Evolutionary conservation across 2,113 vertebrate species (phyloP).

Genomic region (Sylvilagus bachmani): DNA sequence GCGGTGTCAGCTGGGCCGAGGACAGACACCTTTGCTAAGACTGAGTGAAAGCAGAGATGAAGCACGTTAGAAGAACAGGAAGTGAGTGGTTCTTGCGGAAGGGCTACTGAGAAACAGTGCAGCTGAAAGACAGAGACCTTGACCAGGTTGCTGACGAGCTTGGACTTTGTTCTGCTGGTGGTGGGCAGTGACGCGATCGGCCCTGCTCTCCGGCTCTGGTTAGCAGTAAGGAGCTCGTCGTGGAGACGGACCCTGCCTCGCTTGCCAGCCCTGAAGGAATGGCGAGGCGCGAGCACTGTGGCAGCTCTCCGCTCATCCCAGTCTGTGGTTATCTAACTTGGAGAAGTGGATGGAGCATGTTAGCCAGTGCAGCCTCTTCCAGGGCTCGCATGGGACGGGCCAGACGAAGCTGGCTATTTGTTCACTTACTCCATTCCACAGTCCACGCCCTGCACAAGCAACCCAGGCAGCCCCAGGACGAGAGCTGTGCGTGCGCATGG

Average conservation of each 20-base stretch:
- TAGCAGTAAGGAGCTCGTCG: not conserved
- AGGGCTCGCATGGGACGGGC: not conserved
- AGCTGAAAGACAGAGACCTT: slow-evolving; percentile 49
- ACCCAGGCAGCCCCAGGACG: not conserved
- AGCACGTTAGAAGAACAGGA: not conserved
- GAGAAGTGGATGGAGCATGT: slow-evolving; percentile 32
- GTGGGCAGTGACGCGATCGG: not conserved
- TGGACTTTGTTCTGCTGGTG: slow-evolving; percentile 5
- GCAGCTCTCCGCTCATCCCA: not conserved
- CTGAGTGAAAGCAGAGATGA: not conserved
- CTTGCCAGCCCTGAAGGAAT: slow-evolving; percentile 25
- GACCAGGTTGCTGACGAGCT: slow-evolving; percentile 38
- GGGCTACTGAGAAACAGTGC: not conserved
- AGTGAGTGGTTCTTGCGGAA: not conserved
- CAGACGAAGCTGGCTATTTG: slow-evolving; percentile 12
- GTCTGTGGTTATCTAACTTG: not conserved
- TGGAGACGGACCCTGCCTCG: not conserved
- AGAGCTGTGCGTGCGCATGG: not conserved
- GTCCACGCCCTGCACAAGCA: not conserved
- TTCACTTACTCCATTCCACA: not conserved
- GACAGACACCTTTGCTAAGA: not conserved
- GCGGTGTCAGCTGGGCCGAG: not conserved
- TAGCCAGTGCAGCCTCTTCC: slow-evolving; percentile 2
- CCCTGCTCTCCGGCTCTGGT: not conserved
- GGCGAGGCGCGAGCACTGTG: not conserved